These are phyloP conservation scores for Lasioglossum villosulum DNA, from an alignment of 2,888 invertebrate species.

Conservation along the genomic window DNA sequence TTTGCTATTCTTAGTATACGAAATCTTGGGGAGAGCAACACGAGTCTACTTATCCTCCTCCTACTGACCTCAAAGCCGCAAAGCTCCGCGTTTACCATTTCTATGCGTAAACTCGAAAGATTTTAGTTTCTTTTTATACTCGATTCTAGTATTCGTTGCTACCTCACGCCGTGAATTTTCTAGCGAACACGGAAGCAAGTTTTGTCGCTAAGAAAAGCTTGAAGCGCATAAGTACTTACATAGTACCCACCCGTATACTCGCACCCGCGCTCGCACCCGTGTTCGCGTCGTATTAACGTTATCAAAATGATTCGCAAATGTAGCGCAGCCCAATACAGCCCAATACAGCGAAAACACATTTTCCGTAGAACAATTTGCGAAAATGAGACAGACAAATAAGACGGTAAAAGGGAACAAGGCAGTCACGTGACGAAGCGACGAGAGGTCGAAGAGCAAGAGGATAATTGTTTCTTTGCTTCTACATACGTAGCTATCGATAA, in stretches of 20 bases:
- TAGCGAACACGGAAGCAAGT: not conserved
- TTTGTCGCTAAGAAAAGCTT: not conserved
- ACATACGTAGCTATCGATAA: constrained; percentile 37
- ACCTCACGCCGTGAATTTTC: not conserved
- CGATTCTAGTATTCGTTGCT: not conserved
- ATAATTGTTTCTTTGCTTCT: constrained; percentile 31
- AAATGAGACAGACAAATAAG: not conserved
- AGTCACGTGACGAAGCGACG: not conserved
- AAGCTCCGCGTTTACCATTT: constrained; percentile 15
- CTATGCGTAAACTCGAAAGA: not conserved
- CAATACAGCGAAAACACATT: not conserved
- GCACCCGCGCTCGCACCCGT: too few relatives aligned
- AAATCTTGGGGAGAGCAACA: not conserved
- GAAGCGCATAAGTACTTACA: too few relatives aligned
- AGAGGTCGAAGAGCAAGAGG: constrained; percentile 25
- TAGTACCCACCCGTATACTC: too few relatives aligned
- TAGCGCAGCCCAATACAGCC: not conserved
- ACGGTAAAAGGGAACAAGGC: constrained; percentile 10
- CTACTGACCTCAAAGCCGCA: not conserved
- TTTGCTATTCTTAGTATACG: constrained; percentile 57
- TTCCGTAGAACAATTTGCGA: not conserved
- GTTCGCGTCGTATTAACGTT: not conserved
- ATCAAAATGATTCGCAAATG: not conserved
- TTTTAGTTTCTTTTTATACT: not conserved
- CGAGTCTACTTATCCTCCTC: constrained; percentile 27